Percentiles rank a stretch among this genome's conserved stretches.
phyloP scores from a whole-genome alignment of 1,140 invertebrate species.

The Muscidifurax raptorellus region DNA sequence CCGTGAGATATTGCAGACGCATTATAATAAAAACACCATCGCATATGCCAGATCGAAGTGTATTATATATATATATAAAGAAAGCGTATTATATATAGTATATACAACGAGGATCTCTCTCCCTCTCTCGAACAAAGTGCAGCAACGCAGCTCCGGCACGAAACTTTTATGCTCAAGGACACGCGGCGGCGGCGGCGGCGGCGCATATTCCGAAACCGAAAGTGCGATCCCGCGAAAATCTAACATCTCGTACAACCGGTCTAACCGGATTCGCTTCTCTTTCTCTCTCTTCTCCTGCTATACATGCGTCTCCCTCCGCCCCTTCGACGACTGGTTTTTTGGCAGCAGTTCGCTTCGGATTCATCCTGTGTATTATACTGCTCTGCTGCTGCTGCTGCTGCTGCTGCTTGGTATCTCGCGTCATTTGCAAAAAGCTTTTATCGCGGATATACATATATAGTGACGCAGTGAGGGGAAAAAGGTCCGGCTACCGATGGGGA shows the following conservation, averaged over 20 bases:
- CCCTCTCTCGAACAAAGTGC: neutral
- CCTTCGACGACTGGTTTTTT: slow-evolving; percentile 46
- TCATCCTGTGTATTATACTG: neutral
- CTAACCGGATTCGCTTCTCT: slow-evolving; percentile 71
- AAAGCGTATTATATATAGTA: too few species aligned
- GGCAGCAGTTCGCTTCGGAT: slow-evolving; percentile 22
- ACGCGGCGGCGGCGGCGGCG: slow-evolving; percentile 50
- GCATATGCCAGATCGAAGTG: neutral
- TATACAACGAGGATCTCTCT: too few species aligned
- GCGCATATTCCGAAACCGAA: slow-evolving; percentile 75
- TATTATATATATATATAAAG: too few species aligned
- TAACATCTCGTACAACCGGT: slow-evolving; percentile 76
- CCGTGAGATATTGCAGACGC: too few species aligned
- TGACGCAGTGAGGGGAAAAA: neutral
- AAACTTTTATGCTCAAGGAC: slow-evolving; percentile 70
- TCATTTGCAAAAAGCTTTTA: slow-evolving; percentile 38
- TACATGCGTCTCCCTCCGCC: neutral
- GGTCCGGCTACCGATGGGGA: neutral
- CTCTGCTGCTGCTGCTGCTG: neutral
- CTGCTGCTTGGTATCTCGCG: neutral
- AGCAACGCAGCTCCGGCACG: slow-evolving; percentile 7
- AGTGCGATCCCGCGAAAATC: slow-evolving; percentile 77
- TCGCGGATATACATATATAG: neutral
- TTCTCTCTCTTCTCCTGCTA: neutral
- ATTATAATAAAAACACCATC: neutral